Evolutionary conservation across 1,140 invertebrate genomes (phyloP), one percentile per base, ranked within the genome.

Genomic region (Apolygus lucorum): DNA sequence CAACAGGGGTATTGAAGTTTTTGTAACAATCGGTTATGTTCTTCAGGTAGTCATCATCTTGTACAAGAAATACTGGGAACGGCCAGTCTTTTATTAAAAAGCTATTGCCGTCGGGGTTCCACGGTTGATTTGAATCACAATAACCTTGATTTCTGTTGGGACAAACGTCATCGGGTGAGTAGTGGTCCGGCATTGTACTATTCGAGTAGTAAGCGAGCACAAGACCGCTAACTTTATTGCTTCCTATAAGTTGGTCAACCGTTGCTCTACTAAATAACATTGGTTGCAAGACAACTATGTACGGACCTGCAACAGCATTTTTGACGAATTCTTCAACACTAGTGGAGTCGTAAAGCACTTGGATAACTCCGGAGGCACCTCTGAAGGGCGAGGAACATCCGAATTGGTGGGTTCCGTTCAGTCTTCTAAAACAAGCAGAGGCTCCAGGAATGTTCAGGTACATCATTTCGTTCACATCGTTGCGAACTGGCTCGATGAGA

Each of bases 331-430:
- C 94, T 25, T 87, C 78, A 2, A 92, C 78, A 78, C 94, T 91
- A 14, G 74, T 76, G 4, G 80, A 71, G 34, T 79, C 77, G 29
- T 84, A 77, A 22, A 95, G 80, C 72, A 90, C 81, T 75, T 96
- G 90, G 21, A 96, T 80, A 11, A 92, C 88, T 28, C 95, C 95
- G 24, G 92, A 88, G 73, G 91, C 91, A 13, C 94, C 95, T 67
- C 29, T n/a, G 81, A 82, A 68, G 81, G 79, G 67, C 81, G 78
- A 93, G 42, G 89, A 86, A 80, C 94, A 96, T 69, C 95, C 95
- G 76, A 91, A 88, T 78, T 95, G 91, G 83, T 96, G 92, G 22
- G 94, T 96, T 59, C 87, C 91, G 84, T 96, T 97, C 49, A 96
- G 80, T 72, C 91, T 83, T 73, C 92, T 84, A 77, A 94, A 94